Evolutionary conservation across 2,888 invertebrate species (phyloP), one percentile per base, ranked within the genome.

Genomic region (Tiliacea citrago): DNA sequence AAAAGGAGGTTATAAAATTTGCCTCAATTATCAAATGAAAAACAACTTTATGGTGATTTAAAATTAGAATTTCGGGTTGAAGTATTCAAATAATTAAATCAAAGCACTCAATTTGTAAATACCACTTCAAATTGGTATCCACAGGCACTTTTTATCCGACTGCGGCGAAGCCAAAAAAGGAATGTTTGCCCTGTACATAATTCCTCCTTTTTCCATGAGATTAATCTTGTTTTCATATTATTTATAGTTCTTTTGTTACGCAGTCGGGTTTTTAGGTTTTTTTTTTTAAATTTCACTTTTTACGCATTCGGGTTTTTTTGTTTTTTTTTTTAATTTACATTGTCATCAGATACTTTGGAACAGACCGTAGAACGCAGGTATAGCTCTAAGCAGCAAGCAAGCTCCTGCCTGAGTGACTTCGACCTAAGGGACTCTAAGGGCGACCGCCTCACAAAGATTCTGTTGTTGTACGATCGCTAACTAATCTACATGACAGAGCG

Each of bases 401-500:
- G 9, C 18, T 42, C 9, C n/a, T 42, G 35, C 16, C 6, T 39
- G 12, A 53, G 51, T 53, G 51, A 0, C 24, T 24, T 53, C 45
- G 16, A 47, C 24, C 24, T 62, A 53, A 74, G 35, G 35, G 18
- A 42, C 55, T 68, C n/a, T n/a, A 75, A 49, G 68, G 55, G 18
- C 18, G 68, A 57, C 42, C 6, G 47, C 66, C 18, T 49, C n/a
- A 29, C 29, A 47, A 70, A 21, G 70, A 49, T 24, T 55, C 45
- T 55, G n/a, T 57, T 51, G n/a, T 68, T 66, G 24, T n/a, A 55
- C 47, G 21, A 47, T 45, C 16, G 71, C 49, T 77, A 29, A 77
- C 42, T 79, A 76, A 79, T 79, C 29, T 62, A 55, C 51, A 76
- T 71, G 79, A 55, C 18, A 55, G 39, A 61, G 53, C 47, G n/a